A percentile compares a stretch with the other conserved stretches of the same genome.
These are phyloP conservation scores for Aphodius granarius DNA, from an alignment of 2,888 invertebrate genomes.

Conservation along the genomic window DNA sequence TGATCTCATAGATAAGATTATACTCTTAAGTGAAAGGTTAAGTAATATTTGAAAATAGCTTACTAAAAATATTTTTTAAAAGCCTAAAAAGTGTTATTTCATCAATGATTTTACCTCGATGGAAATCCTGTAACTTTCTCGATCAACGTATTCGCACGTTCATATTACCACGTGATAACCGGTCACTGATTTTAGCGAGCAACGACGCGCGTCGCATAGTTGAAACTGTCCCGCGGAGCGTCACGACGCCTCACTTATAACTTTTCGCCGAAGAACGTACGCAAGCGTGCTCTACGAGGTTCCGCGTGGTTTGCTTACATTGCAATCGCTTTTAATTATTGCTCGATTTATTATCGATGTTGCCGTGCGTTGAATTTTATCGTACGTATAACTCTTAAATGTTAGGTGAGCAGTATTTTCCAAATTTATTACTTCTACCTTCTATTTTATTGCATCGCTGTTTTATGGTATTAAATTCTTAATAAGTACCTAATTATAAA, in stretches of 20 bases:
- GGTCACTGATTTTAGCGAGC: not conserved
- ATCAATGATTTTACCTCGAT: not conserved
- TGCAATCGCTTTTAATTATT: not conserved
- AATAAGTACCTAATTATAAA: too few relatives aligned
- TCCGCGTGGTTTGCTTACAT: not conserved
- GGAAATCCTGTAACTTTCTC: not conserved
- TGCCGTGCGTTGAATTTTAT: not conserved
- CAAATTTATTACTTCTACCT: too few relatives aligned
- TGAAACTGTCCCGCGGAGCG: not conserved
- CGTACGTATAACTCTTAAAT: not conserved
- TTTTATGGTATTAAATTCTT: too few relatives aligned
- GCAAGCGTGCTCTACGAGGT: not conserved
- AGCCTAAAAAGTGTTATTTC: not conserved
- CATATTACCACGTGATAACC: not conserved
- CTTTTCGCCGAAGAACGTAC: not conserved
- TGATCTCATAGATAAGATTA: not conserved
- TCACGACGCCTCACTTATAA: not conserved
- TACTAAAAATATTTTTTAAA: not conserved
- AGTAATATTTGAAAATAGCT: not conserved
- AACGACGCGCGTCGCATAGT: not conserved
- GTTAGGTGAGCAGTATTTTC: too few relatives aligned
- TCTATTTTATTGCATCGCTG: too few relatives aligned
- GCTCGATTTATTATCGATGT: not conserved
- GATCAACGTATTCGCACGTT: not conserved
- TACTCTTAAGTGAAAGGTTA: not conserved